Percentiles rank a stretch among this genome's conserved stretches.
These are phyloP conservation scores for Ceratosolen fusciceps DNA, from an alignment of 1,140 invertebrate species.

Conservation along the genomic window DNA sequence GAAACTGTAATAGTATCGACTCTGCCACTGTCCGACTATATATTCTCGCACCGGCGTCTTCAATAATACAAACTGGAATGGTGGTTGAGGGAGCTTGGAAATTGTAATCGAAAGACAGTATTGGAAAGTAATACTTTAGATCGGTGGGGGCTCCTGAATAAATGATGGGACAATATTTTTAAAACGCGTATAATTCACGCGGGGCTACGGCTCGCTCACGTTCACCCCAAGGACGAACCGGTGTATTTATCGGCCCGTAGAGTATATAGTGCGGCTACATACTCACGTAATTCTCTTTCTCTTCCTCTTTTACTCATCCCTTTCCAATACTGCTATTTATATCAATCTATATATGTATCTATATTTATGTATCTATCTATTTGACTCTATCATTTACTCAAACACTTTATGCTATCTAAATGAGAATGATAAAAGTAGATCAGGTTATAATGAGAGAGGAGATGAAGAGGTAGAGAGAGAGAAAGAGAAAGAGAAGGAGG, in stretches of 20 bases:
- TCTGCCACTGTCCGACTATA: slow-evolving; percentile 16
- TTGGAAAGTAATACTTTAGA: slow-evolving; percentile 71
- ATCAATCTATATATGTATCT: too few relatives aligned
- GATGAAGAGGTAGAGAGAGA: background rate
- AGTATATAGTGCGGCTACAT: slow-evolving; percentile 63
- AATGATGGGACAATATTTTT: slow-evolving; percentile 72
- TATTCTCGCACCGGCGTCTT: slow-evolving; percentile 53
- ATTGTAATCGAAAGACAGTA: slow-evolving; percentile 68
- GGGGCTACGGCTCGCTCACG: slow-evolving; percentile 51
- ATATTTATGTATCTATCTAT: background rate
- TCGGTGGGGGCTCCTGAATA: slow-evolving; percentile 62
- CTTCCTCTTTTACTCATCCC: background rate
- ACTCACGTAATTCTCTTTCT: too few relatives aligned
- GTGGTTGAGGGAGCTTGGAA: slow-evolving; percentile 55
- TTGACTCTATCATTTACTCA: background rate
- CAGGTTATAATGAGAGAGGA: too few relatives aligned
- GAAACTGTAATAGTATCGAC: background rate
- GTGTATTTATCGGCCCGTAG: slow-evolving; percentile 71
- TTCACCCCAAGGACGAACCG: slow-evolving; percentile 55
- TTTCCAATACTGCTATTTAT: too few relatives aligned
- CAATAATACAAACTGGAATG: slow-evolving; percentile 65
- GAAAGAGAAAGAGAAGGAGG: background rate
- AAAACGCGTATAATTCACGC: slow-evolving; percentile 72
- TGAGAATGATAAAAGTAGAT: background rate
- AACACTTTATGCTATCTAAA: background rate